Evolutionary conservation across 2,888 invertebrate genomes (phyloP).

Genomic region (Athalia circularis): DNA sequence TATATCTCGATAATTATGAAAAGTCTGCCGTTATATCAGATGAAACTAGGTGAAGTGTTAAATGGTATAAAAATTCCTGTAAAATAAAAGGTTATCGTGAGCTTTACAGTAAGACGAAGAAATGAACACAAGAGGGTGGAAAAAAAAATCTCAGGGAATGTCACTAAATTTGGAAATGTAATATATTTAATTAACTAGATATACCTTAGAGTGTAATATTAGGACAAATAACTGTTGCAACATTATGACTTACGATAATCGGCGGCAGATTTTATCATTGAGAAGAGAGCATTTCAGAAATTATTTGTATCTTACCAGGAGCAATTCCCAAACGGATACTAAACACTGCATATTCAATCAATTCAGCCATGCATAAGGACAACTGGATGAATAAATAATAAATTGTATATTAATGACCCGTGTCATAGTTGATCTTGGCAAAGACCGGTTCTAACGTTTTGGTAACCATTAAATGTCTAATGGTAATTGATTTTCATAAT

Average conservation of each 20-base stretch:
- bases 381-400: slow-evolving; percentile 10
- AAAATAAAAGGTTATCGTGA: slow-evolving; percentile 1
- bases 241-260: slow-evolving; percentile 23
- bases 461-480: slow-evolving; percentile 10
- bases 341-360: slow-evolving; percentile 19
- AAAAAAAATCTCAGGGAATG: slow-evolving; percentile 40
- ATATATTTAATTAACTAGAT: slow-evolving; percentile 34
- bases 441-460: slow-evolving; percentile 17
- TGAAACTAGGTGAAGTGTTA: neutral
- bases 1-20: slow-evolving; percentile 27
- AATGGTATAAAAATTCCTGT: neutral
- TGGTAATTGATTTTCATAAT: slow-evolving; percentile 15
- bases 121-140: neutral
- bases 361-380: neutral
- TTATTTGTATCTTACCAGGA: slow-evolving; percentile 13
- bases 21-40: slow-evolving; percentile 38
- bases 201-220: slow-evolving; percentile 44
- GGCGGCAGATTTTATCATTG: slow-evolving; percentile 39
- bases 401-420: slow-evolving; percentile 34
- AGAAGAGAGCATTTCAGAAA: slow-evolving; percentile 16
- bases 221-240: slow-evolving; percentile 40
- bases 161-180: slow-evolving; percentile 41
- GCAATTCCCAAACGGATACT: slow-evolving; percentile 36
- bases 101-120: neutral
- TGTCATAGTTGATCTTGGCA: slow-evolving; percentile 3